Conservation (phyloP, 2,888 invertebrate species). For the Microchrysa polita region DNA sequence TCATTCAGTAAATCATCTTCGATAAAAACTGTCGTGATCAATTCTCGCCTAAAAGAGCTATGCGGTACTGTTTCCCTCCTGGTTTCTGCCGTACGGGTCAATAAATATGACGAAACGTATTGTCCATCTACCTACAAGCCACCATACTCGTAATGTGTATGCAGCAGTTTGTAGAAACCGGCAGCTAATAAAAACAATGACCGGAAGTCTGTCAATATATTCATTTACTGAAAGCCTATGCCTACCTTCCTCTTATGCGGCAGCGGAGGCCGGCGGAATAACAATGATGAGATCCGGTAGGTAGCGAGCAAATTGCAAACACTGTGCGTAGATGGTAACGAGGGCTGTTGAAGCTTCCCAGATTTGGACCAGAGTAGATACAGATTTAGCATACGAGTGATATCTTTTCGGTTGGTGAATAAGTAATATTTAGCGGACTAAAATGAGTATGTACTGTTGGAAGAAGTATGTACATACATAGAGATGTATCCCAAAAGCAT, state of each 20-base stretch:
- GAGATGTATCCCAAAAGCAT: too few relatives aligned
- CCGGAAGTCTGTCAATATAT: constrained; percentile 37
- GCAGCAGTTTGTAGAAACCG: constrained; percentile 17
- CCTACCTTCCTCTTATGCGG: constrained; percentile 37
- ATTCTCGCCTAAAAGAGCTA: too few relatives aligned
- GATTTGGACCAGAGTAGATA: background rate
- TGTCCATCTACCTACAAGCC: background rate
- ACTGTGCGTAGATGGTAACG: background rate
- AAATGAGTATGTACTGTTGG: too few relatives aligned
- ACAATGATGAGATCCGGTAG: constrained; percentile 38
- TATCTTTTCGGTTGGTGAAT: background rate
- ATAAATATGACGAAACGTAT: constrained; percentile 11
- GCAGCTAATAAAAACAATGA: constrained; percentile 37
- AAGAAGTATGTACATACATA: too few relatives aligned
- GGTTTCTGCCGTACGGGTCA: constrained; percentile 1
- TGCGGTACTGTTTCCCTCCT: too few relatives aligned
- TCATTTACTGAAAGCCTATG: constrained; percentile 35
- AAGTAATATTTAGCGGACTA: too few relatives aligned
- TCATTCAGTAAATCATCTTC: too few relatives aligned
- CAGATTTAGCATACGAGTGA: background rate
- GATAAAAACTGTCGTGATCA: too few relatives aligned
- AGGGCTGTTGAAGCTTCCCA: background rate
- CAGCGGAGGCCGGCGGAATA: constrained; percentile 40
- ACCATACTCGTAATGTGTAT: background rate
- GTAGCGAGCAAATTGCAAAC: constrained; percentile 22